Evolutionary conservation across 2,888 invertebrate genomes (phyloP), one percentile per base, ranked within the genome.

Genomic region (Diplazon laetatorius): DNA sequence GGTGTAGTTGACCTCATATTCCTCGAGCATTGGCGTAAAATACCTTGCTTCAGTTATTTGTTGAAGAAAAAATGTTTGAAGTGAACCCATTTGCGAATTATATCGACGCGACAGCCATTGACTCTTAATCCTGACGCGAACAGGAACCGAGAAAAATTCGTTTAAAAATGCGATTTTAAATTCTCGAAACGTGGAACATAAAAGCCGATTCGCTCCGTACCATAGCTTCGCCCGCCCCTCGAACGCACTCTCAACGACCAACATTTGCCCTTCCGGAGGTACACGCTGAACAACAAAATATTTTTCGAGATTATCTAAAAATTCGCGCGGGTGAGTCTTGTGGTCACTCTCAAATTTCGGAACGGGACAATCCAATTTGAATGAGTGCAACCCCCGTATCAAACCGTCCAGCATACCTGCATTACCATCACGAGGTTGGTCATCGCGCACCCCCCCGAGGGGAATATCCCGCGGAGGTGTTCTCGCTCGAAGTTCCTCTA

Each of bases 61-160:
- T 35, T 48, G 63, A 1, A 57, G 59, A 37, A 63, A 76, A 59
- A 48, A 76, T 12, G 62, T 44, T 55, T 70, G 70, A 18, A 76
- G 25, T 22, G 52, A 70, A 9, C 60, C 76, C 25, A 59, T 50
- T 9, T 42, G 22, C 5, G 4, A 6, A 8, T 35, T 63, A 18
- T 52, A 68, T 46, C 55, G n/a, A 5, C 46, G 63, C 1, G 22
- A 39, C 10, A 57, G 14, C 76, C 70, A 76, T 48, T 60, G 42
- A 35, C 46, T 70, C 70, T 69, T 8, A 9, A 69, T 35, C 46
- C 62, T 52, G 0, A 76, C 62, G 10, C 55, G 22, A 10, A 76
- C 60, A 9, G 70, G 76, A 37, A 76, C 62, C 12, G 70, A 76
- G 55, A 62, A 76, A 35, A 75, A 75, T 63, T 55, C 63, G 4